These are phyloP conservation scores for Takifugu ocellatus DNA, from an alignment of 2,797 vertebrate genomes.

Conservation along the genomic window DNA sequence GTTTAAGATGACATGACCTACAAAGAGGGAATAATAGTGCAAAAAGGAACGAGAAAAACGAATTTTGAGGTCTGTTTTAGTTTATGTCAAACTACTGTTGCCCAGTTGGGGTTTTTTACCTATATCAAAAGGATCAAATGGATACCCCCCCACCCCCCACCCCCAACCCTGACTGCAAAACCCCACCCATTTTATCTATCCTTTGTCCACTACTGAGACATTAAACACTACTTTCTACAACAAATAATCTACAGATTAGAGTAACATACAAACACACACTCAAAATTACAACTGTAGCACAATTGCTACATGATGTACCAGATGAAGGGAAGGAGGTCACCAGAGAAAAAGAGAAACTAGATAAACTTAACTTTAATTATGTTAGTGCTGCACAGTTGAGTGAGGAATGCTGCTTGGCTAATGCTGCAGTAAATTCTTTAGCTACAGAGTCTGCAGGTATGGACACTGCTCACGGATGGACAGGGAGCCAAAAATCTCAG, in stretches of 20 bases:
- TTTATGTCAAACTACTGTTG: slow-evolving; percentile 25
- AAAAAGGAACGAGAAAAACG: slow-evolving; percentile 20
- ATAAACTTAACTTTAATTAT: slow-evolving; percentile 1
- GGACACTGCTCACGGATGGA: no score
- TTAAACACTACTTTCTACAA: no score
- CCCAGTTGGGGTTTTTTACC: background rate
- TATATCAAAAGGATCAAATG: background rate
- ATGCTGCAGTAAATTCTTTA: no score
- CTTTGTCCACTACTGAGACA: no score
- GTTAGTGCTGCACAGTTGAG: slow-evolving; percentile 1
- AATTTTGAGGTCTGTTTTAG: slow-evolving; percentile 22
- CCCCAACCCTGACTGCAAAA: background rate
- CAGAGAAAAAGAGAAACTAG: slow-evolving; percentile 6
- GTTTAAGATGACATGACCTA: slow-evolving; percentile 60
- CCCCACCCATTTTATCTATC: background rate
- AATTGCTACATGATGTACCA: background rate
- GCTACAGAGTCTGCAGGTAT: background rate
- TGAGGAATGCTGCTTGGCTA: background rate
- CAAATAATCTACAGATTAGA: background rate
- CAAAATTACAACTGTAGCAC: slow-evolving; percentile 1
- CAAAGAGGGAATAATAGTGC: slow-evolving; percentile 42
- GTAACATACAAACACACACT: background rate
- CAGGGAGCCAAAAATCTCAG: no score
- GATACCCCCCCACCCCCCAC: no score
- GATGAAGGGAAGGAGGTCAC: slow-evolving; percentile 31